A percentile compares a stretch with the other conserved stretches of the same genome.
phyloP scores from a whole-genome alignment of 2,888 invertebrate genomes.

The Drosophila longiperda region DNA sequence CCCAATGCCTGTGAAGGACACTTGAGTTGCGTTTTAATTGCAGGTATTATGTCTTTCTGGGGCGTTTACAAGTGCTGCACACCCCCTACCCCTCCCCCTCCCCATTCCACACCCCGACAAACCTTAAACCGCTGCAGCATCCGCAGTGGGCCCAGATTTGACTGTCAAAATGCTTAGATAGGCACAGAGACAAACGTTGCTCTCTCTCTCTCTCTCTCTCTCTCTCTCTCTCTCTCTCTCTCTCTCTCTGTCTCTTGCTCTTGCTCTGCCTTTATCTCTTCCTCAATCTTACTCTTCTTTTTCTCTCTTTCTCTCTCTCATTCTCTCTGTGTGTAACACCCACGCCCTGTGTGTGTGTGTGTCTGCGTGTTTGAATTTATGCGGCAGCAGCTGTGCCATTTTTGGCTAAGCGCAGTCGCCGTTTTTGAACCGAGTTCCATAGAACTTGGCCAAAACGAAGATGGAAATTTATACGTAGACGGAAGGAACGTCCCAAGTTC shows the following conservation, averaged over 20 bases:
- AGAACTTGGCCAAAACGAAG: constrained; percentile 36
- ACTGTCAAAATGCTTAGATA: constrained; percentile 44
- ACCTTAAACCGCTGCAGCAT: constrained; percentile 18
- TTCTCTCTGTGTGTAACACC: neutral
- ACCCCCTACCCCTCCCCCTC: too few relatives aligned
- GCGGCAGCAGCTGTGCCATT: constrained; percentile 62
- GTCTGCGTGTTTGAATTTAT: constrained; percentile 47
- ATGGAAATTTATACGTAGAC: constrained; percentile 2
- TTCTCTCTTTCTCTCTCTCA: neutral
- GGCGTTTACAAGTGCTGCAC: constrained; percentile 60
- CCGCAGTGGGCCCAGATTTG: constrained; percentile 31
- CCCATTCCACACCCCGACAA: too few relatives aligned
- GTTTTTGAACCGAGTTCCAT: constrained; percentile 26
- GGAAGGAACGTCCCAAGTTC: constrained; percentile 56
- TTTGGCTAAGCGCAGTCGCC: constrained; percentile 52
- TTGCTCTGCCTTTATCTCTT: neutral
- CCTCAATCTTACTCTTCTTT: neutral
- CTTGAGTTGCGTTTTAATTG: constrained; percentile 81
- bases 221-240: constrained; percentile 2
- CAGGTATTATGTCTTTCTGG: constrained; percentile 80
- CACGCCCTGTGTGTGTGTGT: constrained; percentile 16
- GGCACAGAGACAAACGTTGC: constrained; percentile 23
- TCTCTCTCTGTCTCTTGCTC: neutral
- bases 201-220: constrained; percentile 6
- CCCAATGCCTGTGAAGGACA: constrained; percentile 78